Base-by-base conservation (phyloP, 2,888 invertebrate species). In the Nephrotoma appendiculata region DNA sequence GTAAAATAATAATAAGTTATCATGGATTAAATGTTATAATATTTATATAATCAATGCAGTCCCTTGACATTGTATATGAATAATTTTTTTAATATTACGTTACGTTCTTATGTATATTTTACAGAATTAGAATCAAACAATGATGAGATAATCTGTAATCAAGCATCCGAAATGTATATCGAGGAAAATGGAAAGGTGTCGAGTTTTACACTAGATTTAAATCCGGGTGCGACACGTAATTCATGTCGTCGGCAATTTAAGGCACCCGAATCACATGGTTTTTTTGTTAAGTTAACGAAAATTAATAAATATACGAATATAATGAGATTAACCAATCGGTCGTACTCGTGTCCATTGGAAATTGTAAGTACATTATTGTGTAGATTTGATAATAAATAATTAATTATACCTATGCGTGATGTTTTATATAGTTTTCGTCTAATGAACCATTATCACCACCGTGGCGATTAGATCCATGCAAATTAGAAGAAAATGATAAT, bases 391-490 rank as follows among this genome's bases (percentile, higher is more conserved):
- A 41, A 48, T 84, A 41, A 57, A 52, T 19, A 19, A 57, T 84
- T 19, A 19, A 42, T 87, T 48, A 52, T n/a, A 31, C 31, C 31
- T 31, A 31, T 31, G 0, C 2, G 31, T 31, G 1, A 2, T 31
- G 1, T 31, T 31, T 88, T 85, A 48, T 87, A 15, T 83, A 88
- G 88, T 87, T 45, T 52, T 86, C 87, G 11, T 48, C 87, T 71
- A 92, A 90, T 48, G 93, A 92, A 86, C 90, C 91, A 1, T 92
- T 92, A 88, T 90, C 88, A 43, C 93, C 93, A 42, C 92, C 92
- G 89, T 94, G 94, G 94, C 92, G 92, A 15, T 89, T 93, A 42
- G 93, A 93, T 87, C 92, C 94, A 0, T 94, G 94, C 88, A 90
- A 90, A 88, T 88, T 92, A 88, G 91, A 91, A 88, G 93, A 93